Evolutionary conservation across 2,113 vertebrate genomes (phyloP).

Genomic region (Sisor rabdophorus): DNA sequence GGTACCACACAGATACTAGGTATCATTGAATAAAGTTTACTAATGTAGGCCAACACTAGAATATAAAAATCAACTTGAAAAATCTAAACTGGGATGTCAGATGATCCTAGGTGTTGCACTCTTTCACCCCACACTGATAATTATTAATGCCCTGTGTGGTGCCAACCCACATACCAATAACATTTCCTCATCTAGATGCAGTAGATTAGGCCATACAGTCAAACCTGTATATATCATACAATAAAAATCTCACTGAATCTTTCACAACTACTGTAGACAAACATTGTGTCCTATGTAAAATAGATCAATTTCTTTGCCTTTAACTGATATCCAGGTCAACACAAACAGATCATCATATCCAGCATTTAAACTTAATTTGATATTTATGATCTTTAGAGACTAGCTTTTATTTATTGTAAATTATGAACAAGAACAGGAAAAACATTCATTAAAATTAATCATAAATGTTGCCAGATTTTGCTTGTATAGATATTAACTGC

Average conservation of each 20-base stretch:
- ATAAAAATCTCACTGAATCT: neutral
- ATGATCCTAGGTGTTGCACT: conserved; percentile 12
- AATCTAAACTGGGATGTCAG: conserved; percentile 10
- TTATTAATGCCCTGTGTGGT: neutral
- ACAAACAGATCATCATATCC: neutral
- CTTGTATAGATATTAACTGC: neutral
- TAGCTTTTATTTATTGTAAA: neutral
- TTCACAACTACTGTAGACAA: neutral
- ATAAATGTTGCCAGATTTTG: neutral
- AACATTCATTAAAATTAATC: neutral
- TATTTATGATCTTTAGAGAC: neutral
- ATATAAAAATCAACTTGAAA: neutral
- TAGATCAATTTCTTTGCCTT: neutral
- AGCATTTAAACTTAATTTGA: neutral
- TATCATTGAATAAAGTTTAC: neutral
- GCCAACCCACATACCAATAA: conserved; percentile 11
- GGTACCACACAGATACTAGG: neutral
- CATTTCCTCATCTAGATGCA: conserved; percentile 1
- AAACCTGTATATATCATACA: neutral
- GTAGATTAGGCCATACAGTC: neutral
- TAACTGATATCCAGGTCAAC: neutral
- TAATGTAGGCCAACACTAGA: neutral
- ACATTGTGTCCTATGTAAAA: neutral
- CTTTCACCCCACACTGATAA: conserved; percentile 1
- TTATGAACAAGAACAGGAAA: neutral